Conservation (phyloP, 2,888 invertebrate genomes). For the Lypha dubia region DNA sequence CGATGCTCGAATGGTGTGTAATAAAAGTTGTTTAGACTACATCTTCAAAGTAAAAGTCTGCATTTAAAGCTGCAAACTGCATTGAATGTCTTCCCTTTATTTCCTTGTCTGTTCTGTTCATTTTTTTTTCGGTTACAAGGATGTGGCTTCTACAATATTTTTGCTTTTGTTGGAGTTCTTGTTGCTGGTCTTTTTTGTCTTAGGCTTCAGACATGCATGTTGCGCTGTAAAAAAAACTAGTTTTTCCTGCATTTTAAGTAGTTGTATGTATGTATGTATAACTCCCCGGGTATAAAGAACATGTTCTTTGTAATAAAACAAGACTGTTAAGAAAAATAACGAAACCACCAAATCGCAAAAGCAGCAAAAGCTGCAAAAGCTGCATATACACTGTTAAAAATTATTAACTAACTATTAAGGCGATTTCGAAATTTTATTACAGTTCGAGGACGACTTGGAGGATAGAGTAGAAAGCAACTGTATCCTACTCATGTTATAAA, state of each 20-base stretch:
- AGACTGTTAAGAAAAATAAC: constrained; percentile 63
- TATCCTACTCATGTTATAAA: too few relatives aligned
- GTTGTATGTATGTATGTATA: constrained; percentile 50
- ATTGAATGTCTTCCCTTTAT: constrained; percentile 64
- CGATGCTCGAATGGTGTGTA: constrained; percentile 45
- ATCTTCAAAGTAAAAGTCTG: constrained; percentile 67
- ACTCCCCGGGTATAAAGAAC: constrained; percentile 69
- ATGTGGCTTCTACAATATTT: constrained; percentile 53
- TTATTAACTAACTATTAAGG: neutral
- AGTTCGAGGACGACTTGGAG: neutral
- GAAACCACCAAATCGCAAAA: constrained; percentile 51
- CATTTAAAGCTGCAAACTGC: constrained; percentile 51
- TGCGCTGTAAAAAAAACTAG: constrained; percentile 64
- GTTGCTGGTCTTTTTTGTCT: constrained; percentile 21
- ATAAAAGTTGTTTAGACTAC: constrained; percentile 64
- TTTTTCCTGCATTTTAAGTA: constrained; percentile 70
- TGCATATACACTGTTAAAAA: constrained; percentile 42
- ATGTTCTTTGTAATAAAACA: constrained; percentile 72
- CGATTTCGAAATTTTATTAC: neutral
- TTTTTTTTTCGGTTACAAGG: constrained; percentile 47
- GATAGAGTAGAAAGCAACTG: neutral
- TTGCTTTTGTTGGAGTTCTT: constrained; percentile 7
- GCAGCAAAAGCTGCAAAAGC: constrained; percentile 34
- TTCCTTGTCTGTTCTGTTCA: constrained; percentile 7
- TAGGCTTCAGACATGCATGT: constrained; percentile 42